phyloP scores from a whole-genome alignment of 2,113 vertebrate species.

The Stercorarius parasiticus region DNA sequence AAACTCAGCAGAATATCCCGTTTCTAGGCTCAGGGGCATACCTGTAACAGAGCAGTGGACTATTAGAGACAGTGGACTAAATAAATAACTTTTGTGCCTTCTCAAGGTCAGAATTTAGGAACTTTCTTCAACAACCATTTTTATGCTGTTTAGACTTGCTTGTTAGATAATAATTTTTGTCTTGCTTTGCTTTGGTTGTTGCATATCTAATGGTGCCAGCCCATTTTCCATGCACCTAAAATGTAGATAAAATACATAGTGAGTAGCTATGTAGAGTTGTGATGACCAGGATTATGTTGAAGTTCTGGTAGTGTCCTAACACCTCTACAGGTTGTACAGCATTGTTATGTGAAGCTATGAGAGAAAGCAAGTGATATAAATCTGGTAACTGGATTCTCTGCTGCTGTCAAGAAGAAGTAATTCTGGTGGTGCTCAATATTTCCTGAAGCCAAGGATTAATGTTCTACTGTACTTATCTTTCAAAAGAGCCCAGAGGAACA shows the following conservation, averaged over 20 bases:
- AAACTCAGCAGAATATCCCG: neutral
- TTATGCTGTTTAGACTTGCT: neutral
- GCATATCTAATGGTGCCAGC: neutral
- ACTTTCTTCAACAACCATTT: neutral
- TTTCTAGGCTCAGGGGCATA: neutral
- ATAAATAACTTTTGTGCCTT: neutral
- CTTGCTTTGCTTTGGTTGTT: neutral
- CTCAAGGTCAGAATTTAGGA: neutral
- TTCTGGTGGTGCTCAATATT: neutral
- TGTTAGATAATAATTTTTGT: neutral
- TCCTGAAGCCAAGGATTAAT: neutral
- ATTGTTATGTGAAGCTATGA: neutral
- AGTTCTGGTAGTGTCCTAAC: neutral
- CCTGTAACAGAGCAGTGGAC: neutral
- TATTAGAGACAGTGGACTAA: neutral
- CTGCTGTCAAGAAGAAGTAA: neutral
- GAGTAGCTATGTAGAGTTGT: neutral
- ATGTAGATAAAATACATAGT: neutral
- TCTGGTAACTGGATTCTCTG: neutral
- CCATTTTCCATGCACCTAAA: neutral
- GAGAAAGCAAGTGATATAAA: neutral
- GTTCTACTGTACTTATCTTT: neutral
- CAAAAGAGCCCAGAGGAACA: neutral
- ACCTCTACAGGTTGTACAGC: neutral
- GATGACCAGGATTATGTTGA: neutral